Evolutionary conservation across 1,140 invertebrate species (phyloP).

Genomic region (Zaprionus africanus): DNA sequence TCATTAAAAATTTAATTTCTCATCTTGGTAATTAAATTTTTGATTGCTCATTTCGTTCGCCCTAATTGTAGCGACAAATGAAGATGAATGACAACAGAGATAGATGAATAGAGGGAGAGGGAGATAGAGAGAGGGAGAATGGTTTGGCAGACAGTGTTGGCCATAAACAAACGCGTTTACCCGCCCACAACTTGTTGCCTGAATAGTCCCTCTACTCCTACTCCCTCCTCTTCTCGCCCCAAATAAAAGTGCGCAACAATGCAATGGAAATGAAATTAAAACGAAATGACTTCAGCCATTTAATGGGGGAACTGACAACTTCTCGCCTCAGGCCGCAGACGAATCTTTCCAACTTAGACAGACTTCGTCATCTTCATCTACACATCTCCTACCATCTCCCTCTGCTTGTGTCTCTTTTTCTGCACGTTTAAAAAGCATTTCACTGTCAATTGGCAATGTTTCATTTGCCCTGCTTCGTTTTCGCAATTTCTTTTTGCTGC

Average conservation of each 20-base stretch:
- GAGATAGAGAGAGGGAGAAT: conserved; percentile 11
- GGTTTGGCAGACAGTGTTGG: background rate
- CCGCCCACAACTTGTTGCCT: conserved; percentile 34
- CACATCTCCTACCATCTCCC: background rate
- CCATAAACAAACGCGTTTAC: conserved; percentile 9
- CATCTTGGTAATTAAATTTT: conserved; percentile 78
- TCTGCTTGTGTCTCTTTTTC: background rate
- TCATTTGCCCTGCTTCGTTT: conserved; percentile 33
- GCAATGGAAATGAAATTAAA: conserved; percentile 66
- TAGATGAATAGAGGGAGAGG: background rate
- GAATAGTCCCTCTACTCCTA: background rate
- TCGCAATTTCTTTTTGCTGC: conserved; percentile 30
- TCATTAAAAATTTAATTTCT: conserved; percentile 76
- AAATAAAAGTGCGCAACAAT: conserved; percentile 45
- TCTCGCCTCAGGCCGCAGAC: conserved; percentile 30
- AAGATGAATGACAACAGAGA: conserved; percentile 51
- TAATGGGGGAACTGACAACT: conserved; percentile 35
- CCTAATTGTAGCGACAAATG: conserved; percentile 55
- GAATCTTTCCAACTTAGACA: conserved; percentile 27
- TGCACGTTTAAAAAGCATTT: conserved; percentile 73
- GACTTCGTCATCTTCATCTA: background rate
- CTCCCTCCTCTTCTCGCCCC: background rate
- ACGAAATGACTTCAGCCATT: conserved; percentile 10
- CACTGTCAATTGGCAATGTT: conserved; percentile 72
- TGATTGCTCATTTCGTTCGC: conserved; percentile 64